These are phyloP conservation scores for Hesperia comma DNA, from an alignment of 2,888 invertebrate genomes.

Conservation along the genomic window DNA sequence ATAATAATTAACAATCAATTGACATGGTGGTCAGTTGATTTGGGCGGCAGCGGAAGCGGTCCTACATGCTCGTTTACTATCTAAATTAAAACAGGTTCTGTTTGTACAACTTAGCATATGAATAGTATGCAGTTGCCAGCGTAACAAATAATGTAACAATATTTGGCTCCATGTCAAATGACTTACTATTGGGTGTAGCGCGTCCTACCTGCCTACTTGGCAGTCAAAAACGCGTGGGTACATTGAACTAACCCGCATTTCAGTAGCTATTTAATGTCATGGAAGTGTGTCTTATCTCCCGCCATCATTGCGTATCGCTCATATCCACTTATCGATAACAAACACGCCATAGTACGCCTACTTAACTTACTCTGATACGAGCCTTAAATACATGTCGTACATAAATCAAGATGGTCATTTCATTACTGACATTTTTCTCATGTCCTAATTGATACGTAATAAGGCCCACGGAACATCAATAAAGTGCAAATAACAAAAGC, in stretches of 20 bases:
- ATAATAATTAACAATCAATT: too few relatives aligned
- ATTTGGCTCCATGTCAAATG: neutral
- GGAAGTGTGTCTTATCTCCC: constrained; percentile 38
- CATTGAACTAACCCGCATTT: constrained; percentile 49
- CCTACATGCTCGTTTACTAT: too few relatives aligned
- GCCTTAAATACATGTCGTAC: neutral
- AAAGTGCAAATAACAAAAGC: too few relatives aligned
- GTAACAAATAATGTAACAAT: too few relatives aligned
- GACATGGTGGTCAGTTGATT: too few relatives aligned
- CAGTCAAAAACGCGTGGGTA: constrained; percentile 37
- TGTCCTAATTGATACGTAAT: neutral
- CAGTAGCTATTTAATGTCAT: constrained; percentile 44
- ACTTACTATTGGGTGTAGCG: neutral
- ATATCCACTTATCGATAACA: constrained; percentile 24
- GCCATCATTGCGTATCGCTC: constrained; percentile 21
- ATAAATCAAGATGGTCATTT: neutral
- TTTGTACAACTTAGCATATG: too few relatives aligned
- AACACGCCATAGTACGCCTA: constrained; percentile 12
- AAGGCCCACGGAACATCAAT: too few relatives aligned
- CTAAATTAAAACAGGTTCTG: too few relatives aligned
- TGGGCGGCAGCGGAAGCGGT: too few relatives aligned
- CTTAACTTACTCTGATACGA: neutral
- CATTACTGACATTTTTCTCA: neutral
- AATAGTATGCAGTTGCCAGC: too few relatives aligned
- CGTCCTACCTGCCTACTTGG: constrained; percentile 8